These are phyloP conservation scores for Sardina pilchardus DNA, from an alignment of 2,113 vertebrate species.

Conservation along the genomic window DNA sequence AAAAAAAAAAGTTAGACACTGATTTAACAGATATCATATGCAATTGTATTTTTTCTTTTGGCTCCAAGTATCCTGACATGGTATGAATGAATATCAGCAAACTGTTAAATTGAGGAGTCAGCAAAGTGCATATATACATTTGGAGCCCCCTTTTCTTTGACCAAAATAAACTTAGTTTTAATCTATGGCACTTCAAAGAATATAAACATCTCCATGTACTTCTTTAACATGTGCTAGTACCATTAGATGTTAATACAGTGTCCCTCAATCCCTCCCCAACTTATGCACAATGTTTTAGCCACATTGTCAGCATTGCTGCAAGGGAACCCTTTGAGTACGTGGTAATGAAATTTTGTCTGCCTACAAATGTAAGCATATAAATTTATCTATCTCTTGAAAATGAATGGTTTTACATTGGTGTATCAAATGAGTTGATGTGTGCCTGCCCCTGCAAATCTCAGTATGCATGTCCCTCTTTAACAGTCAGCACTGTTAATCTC, in stretches of 20 bases:
- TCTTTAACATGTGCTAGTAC: neutral
- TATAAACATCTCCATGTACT: neutral
- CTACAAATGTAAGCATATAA: neutral
- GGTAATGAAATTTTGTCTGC: neutral
- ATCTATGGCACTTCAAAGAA: slow-evolving; percentile 21
- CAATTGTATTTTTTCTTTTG: slow-evolving; percentile 13
- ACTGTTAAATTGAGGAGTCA: neutral
- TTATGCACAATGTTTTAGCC: neutral
- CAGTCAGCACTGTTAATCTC: neutral
- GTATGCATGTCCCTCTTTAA: neutral
- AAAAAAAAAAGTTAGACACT: slow-evolving; percentile 13
- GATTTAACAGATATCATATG: slow-evolving; percentile 22
- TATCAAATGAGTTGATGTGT: neutral
- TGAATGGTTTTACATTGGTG: neutral
- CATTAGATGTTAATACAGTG: neutral
- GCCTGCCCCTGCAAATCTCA: neutral
- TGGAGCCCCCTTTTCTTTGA: neutral
- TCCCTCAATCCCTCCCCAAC: neutral
- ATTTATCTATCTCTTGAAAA: neutral
- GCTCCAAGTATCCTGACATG: slow-evolving; percentile 8
- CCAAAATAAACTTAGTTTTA: slow-evolving; percentile 22
- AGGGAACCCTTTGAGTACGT: neutral
- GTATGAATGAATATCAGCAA: slow-evolving; percentile 3
- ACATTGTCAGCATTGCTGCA: neutral
- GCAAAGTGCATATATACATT: slow-evolving; percentile 15